phyloP scores from a whole-genome alignment of 1,140 invertebrate species.

The Elysia chlorotica region DNA sequence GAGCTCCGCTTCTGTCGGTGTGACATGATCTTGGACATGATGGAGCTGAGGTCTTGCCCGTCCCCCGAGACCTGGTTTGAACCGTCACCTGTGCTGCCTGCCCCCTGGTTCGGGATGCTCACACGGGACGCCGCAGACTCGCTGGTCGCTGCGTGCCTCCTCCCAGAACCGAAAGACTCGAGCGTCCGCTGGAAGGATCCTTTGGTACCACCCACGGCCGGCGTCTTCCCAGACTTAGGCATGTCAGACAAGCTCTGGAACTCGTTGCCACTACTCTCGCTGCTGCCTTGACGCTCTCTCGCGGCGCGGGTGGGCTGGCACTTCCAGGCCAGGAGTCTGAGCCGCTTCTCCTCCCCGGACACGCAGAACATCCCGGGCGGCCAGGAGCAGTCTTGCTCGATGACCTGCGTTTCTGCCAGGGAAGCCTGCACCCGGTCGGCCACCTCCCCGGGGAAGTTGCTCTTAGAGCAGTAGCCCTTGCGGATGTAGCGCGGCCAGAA shows the following conservation, averaged over 20 bases:
- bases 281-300: conserved; percentile 8
- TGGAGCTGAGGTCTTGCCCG: no score
- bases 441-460: conserved; percentile 42
- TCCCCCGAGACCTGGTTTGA: background rate
- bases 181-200: background rate
- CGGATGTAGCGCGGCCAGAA: conserved; percentile 69
- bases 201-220: background rate
- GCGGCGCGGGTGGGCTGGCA: conserved; percentile 39
- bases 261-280: no score
- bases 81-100: background rate
- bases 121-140: background rate
- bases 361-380: conserved; percentile 67
- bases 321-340: conserved; percentile 63
- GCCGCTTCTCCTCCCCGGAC: conserved; percentile 38
- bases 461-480: conserved; percentile 65
- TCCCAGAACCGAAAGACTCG: background rate
- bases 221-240: no score
- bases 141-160: no score
- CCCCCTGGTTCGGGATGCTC: background rate
- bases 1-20: background rate
- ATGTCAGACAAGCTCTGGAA: no score
- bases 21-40: background rate
- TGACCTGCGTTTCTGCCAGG: conserved; percentile 62
- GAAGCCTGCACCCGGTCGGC: conserved; percentile 62
- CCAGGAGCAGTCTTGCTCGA: conserved; percentile 61